These are phyloP conservation scores for Pantherophis guttatus DNA, from an alignment of 2,113 vertebrate genomes.

Conservation along the genomic window DNA sequence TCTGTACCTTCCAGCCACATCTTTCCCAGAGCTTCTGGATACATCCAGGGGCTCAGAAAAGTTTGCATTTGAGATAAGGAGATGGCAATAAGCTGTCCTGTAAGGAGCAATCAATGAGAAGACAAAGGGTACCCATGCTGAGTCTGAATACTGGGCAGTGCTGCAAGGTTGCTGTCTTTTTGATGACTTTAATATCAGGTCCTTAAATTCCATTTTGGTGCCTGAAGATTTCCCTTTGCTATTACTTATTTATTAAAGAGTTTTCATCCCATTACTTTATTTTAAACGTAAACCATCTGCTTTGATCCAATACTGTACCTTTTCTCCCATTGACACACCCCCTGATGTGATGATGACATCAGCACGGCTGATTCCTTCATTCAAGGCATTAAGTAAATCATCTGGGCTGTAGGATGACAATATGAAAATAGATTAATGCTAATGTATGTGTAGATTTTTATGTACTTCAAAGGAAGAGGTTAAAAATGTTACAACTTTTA, in stretches of 20 bases:
- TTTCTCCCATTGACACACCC: slow-evolving; percentile 98
- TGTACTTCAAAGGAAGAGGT: not conserved
- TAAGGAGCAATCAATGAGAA: not conserved
- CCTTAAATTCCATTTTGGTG: not conserved
- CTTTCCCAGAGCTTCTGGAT: not conserved
- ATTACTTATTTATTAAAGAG: not conserved
- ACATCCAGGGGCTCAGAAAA: not conserved
- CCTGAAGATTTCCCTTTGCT: no score
- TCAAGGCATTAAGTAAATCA: slow-evolving; percentile 98
- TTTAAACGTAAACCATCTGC: not conserved
- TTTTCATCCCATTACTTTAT: not conserved
- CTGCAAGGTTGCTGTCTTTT: not conserved
- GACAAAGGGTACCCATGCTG: not conserved
- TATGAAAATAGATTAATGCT: slow-evolving; percentile 59
- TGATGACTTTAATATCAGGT: not conserved
- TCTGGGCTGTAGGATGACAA: slow-evolving; percentile 84
- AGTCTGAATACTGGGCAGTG: not conserved
- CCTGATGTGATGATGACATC: slow-evolving; percentile 99
- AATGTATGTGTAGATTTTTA: not conserved
- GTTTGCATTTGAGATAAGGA: not conserved
- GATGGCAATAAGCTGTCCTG: not conserved
- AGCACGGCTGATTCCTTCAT: slow-evolving; percentile 98
- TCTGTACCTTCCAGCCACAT: not conserved
- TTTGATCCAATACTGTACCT: slow-evolving; percentile 73
- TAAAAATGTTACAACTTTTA: not conserved